A percentile compares a stretch with the other conserved stretches of the same genome.
Conservation (phyloP, 2,797 vertebrate species). For the Mus minutoides region DNA sequence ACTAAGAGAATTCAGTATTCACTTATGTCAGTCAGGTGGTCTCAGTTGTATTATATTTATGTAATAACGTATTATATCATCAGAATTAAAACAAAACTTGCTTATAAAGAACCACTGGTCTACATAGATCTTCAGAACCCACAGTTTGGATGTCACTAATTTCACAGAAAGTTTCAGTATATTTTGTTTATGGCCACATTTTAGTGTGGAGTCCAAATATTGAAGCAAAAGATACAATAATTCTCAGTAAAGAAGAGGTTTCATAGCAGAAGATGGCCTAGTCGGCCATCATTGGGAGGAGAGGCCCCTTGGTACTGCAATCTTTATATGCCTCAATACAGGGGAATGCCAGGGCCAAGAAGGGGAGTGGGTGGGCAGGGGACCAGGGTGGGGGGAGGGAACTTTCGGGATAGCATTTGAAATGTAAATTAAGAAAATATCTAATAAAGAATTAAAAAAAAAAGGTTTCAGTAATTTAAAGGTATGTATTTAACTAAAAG, state of each 20-base stretch:
- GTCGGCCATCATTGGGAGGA: too few species aligned
- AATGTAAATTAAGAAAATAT: too few species aligned
- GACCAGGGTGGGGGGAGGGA: too few species aligned
- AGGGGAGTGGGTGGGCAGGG: too few species aligned
- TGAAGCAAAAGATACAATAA: neutral
- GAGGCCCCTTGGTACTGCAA: too few species aligned
- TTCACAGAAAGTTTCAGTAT: neutral
- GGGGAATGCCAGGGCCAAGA: too few species aligned
- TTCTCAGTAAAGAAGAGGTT: constrained; percentile 10
- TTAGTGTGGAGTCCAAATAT: neutral
- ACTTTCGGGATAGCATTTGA: too few species aligned
- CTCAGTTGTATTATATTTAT: neutral
- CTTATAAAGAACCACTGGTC: neutral
- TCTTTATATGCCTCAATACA: too few species aligned
- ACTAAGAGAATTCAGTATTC: constrained; percentile 16
- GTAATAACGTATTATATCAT: neutral
- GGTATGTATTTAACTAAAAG: neutral
- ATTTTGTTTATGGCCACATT: constrained; percentile 24
- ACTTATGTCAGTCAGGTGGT: neutral
- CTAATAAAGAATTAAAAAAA: too few species aligned
- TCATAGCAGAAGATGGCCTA: too few species aligned
- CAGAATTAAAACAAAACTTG: constrained; percentile 52
- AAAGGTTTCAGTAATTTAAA: constrained; percentile 18
- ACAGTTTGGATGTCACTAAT: neutral
- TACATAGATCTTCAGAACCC: neutral